Percentiles rank a stretch among this genome's conserved stretches.
Evolutionary conservation across 2,113 vertebrate genomes (phyloP).

Genomic region (Nibea coibor): DNA sequence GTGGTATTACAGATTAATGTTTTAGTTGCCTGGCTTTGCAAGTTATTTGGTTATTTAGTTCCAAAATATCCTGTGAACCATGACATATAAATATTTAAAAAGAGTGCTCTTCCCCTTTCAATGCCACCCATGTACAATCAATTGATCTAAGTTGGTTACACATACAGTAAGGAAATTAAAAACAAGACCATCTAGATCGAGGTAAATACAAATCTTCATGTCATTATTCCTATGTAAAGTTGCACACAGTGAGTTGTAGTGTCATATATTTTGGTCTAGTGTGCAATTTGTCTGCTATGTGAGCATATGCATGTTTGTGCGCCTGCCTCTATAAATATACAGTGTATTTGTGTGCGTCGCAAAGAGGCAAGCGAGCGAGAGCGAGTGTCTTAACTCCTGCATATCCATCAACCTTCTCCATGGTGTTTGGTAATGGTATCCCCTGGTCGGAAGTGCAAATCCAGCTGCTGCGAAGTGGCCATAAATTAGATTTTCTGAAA

Average conservation of each 20-base stretch:
- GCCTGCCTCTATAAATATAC: constrained; percentile 25
- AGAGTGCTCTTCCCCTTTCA: constrained; percentile 27
- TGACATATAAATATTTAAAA: constrained; percentile 29
- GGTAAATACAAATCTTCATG: constrained; percentile 13
- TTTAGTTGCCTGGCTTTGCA: constrained; percentile 28
- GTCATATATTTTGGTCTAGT: background rate
- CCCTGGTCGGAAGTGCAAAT: constrained; percentile 83
- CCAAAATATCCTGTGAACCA: constrained; percentile 31
- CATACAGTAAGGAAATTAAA: background rate
- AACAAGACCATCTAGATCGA: constrained; percentile 1
- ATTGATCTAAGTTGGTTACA: constrained; percentile 14
- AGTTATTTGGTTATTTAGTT: constrained; percentile 36
- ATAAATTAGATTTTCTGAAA: constrained; percentile 83
- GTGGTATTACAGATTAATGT: constrained; percentile 33
- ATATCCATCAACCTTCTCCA: constrained; percentile 48
- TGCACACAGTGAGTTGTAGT: background rate
- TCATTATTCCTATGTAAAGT: background rate
- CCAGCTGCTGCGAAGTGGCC: constrained; percentile 78
- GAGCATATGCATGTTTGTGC: constrained; percentile 15
- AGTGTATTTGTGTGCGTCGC: constrained; percentile 20
- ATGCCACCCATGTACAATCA: constrained; percentile 5
- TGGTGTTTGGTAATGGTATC: constrained; percentile 81
- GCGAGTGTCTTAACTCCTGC: constrained; percentile 25
- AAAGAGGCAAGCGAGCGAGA: constrained; percentile 29
- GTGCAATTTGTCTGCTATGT: background rate